A percentile compares a stretch with the other conserved stretches of the same genome.
phyloP scores from a whole-genome alignment of 2,113 vertebrate genomes.

The Elephas maximus region DNA sequence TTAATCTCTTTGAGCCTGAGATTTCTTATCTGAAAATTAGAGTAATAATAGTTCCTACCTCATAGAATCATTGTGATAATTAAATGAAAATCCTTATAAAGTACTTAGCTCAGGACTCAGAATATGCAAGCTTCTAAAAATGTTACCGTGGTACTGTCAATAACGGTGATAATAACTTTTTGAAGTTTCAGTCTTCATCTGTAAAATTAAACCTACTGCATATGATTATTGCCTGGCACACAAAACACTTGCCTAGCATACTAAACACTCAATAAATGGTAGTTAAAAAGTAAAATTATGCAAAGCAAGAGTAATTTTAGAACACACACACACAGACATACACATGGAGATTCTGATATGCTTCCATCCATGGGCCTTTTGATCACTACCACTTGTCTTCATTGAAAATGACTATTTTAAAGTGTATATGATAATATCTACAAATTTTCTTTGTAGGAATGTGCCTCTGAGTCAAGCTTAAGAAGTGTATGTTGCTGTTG shows the following conservation, averaged over 20 bases:
- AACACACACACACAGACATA: neutral
- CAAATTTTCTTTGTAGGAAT: neutral
- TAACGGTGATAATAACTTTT: neutral
- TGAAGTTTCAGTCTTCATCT: constrained; percentile 9
- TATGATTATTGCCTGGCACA: neutral
- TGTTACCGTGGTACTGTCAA: neutral
- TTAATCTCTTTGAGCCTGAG: neutral
- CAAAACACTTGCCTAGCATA: neutral
- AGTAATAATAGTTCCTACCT: neutral
- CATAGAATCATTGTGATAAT: neutral
- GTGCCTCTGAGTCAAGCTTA: constrained; percentile 39
- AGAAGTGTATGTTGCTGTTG: neutral
- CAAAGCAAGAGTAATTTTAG: constrained; percentile 9
- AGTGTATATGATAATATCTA: constrained; percentile 19
- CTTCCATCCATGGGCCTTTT: neutral
- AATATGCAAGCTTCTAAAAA: neutral
- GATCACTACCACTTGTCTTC: neutral
- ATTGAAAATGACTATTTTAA: constrained; percentile 22
- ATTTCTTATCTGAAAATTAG: constrained; percentile 44
- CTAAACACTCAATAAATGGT: neutral
- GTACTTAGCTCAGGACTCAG: neutral
- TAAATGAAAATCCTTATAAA: constrained; percentile 41
- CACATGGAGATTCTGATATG: neutral
- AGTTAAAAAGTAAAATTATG: constrained; percentile 51
- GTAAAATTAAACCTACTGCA: neutral